These are phyloP conservation scores for Cebus imitator DNA, from an alignment of 2,113 vertebrate species.

Conservation along the genomic window DNA sequence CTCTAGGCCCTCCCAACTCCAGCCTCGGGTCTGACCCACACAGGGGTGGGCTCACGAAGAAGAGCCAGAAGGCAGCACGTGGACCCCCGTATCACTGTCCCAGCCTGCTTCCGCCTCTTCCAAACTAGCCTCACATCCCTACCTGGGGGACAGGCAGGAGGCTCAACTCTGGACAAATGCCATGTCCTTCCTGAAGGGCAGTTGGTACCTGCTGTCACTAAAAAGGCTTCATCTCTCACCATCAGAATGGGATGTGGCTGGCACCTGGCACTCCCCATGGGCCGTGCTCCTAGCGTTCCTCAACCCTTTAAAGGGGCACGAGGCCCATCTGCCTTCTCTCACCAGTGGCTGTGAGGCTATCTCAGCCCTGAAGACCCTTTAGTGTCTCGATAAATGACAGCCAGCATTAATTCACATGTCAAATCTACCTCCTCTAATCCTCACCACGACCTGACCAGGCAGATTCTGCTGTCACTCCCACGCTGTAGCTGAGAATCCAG, in stretches of 20 bases:
- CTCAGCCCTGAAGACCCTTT: background rate
- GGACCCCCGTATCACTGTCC: background rate
- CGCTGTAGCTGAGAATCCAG: rapidly evolving
- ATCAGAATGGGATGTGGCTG: background rate
- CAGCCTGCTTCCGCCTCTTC: background rate
- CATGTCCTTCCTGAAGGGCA: background rate
- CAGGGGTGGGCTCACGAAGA: background rate
- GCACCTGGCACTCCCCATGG: background rate
- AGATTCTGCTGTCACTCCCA: background rate
- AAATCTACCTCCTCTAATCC: background rate
- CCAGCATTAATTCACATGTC: background rate
- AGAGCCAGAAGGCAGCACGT: rapidly evolving
- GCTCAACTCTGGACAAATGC: background rate
- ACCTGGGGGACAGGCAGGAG: background rate
- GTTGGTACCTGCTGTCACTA: background rate
- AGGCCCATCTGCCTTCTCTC: background rate
- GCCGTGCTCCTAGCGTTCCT: background rate
- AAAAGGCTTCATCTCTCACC: background rate
- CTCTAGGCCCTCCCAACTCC: background rate
- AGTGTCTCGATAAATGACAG: background rate
- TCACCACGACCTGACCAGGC: background rate
- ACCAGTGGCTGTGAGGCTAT: background rate
- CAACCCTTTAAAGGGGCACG: background rate
- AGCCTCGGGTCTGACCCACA: rapidly evolving
- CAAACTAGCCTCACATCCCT: background rate